Base-by-base conservation (phyloP, 35 echinoderm and acorn worm species). In the Nesometra sesokonis region DNA sequence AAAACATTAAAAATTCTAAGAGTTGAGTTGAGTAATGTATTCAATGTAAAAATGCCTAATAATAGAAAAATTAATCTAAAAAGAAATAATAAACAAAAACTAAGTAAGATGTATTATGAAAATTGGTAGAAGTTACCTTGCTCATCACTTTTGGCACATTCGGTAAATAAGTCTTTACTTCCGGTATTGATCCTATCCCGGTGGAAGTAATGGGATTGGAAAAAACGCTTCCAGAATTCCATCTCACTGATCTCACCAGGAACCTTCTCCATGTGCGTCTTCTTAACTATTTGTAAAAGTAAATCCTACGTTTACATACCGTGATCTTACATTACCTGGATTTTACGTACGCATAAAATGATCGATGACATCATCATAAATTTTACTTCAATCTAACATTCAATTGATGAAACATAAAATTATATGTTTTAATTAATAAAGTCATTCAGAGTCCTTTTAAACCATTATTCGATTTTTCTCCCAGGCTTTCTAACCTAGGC, bases 161-260 rank as follows among this genome's bases (percentile, higher is more conserved):
- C 95, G 0, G 95, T 86, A 35, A 98, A 98, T n/a, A 98, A 83
- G 32, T 98, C 95, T 82, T 94, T 94, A 43, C 81, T 94, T 5
- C 93, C 93, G 15, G 84, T 87, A 27, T 91, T 86, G 89, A 98
- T 92, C 23, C 95, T 40, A 84, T 98, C 95, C 47, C 95, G 89
- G 39, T 98, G 95, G 82, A 98, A 98, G 80, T 98, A 98, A 76
- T 98, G 95, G 0, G 95, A 98, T 86, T 98, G 95, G 35, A 98
- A 98, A 46, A 98, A 98, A 21, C 88, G 77, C 3, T 92, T 98
- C 95, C 95, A 98, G 87, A 98, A 98, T 32, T 98, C 95, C 34
- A 91, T 94, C 57, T 98, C 95, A 11, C 92, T 84, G 87, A 98
- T 93, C 21, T 93, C 91, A 80, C 94, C 86, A n/a, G 95, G 95